phyloP scores from a whole-genome alignment of 1,140 invertebrate genomes.

The Heliconius hermathena region DNA sequence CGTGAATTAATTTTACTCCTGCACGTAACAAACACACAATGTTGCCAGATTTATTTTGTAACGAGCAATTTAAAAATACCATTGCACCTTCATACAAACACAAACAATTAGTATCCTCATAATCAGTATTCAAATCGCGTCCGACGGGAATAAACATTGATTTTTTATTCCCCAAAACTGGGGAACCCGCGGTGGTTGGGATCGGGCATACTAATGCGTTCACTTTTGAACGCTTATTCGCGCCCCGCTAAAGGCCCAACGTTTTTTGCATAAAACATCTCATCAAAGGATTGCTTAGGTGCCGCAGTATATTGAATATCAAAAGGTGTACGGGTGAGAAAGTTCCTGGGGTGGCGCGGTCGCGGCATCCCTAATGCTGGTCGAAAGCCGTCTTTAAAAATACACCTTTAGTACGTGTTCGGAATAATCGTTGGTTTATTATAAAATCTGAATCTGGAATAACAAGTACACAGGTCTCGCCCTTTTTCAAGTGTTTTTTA shows the following conservation, averaged over 20 bases:
- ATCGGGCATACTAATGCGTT: slow-evolving; percentile 78
- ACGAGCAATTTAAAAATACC: slow-evolving; percentile 53
- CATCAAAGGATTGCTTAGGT: slow-evolving; percentile 80
- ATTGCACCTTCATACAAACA: slow-evolving; percentile 62
- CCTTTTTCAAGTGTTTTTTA: slow-evolving; percentile 38
- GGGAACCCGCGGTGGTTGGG: slow-evolving; percentile 58
- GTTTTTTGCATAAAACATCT: slow-evolving; percentile 82
- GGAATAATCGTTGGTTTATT: slow-evolving; percentile 60
- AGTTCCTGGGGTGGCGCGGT: slow-evolving; percentile 63
- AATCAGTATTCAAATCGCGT: slow-evolving; percentile 79
- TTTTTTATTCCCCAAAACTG: slow-evolving; percentile 79
- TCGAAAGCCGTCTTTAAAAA: slow-evolving; percentile 77
- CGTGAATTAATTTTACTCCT: background rate
- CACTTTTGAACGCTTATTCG: slow-evolving; percentile 78
- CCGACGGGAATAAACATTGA: slow-evolving; percentile 78
- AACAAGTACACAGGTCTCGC: slow-evolving; percentile 41
- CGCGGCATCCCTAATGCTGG: slow-evolving; percentile 70
- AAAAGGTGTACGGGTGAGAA: slow-evolving; percentile 75
- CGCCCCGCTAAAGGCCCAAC: slow-evolving; percentile 73
- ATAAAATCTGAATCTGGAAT: slow-evolving; percentile 45
- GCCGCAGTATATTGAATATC: slow-evolving; percentile 80
- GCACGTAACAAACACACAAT: background rate
- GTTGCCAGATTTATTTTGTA: slow-evolving; percentile 17
- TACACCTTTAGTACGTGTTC: slow-evolving; percentile 75
- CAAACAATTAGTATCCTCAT: slow-evolving; percentile 75